Base-by-base conservation (phyloP, 1,140 invertebrate species). In the Drosophila rufa region DNA sequence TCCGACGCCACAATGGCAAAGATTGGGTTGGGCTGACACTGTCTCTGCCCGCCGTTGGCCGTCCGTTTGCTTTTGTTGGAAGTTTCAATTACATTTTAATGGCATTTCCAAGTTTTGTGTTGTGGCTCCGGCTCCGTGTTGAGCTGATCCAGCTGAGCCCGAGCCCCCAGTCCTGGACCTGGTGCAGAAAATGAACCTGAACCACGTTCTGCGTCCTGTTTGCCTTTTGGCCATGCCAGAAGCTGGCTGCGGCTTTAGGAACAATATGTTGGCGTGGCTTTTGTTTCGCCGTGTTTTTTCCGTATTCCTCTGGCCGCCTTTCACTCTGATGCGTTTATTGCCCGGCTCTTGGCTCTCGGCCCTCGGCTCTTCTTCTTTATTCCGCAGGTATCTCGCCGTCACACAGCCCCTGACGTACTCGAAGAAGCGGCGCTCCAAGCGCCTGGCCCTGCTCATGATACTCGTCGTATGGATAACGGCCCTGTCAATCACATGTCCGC, bases 401-500 rank as follows among this genome's bases (percentile, higher is more conserved):
- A 97, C 96, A 48, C 95, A 96, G 82, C 97, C 97, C 0, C 92
- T 98, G 56, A 95, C 96, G 71, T 97, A 98, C 93, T 96, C 96
- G 33, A 95, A 96, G 73, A 94, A 95, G 89, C 93, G 96, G 60
- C 94, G 96, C 36, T 96, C 96, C 14, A 96, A 96, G 93, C 95
- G 97, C 80, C 94, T 97, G 58, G 96, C 96, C 1, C 94, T 96
- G 12, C 93, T 95, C 27, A 97, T 97, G 95, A 97, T 98, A 47
- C 94, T 97, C 12, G 95, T 95, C 38, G 97, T 98, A 0, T 98
- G 97, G 97, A 92, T 97, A 4, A 94, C 95, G 14, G 97, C 97
- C 1, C 95, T 96, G 8, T 94, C 96, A 45, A 97, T 98, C 48
- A 97, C 97, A 9, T 97, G 97, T 82, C 96, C 97, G 7, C 97